Base-by-base conservation (phyloP, 2,797 vertebrate species). In the Pipistrellus pygmaeus region DNA sequence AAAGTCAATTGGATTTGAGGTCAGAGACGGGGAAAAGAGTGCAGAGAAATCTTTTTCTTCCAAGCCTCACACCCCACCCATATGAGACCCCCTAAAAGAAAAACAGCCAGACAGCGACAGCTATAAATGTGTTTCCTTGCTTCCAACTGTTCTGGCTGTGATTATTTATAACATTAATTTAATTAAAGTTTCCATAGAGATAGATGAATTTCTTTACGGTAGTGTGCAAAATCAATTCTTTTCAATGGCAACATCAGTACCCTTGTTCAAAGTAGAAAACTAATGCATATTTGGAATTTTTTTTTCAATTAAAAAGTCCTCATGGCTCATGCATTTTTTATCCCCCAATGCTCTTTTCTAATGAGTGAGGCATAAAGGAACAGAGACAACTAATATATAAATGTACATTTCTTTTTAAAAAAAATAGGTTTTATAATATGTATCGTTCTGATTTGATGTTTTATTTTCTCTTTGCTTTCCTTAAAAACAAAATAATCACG, bases 251-350 rank as follows among this genome's bases (percentile, higher is more conserved):
- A 90, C 69, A 88, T 90, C 66, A 35, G n/a, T 60, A 93, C 14
- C 85, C 32, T 95, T 91, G 86, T 68, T 73, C 75, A 97, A 96
- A 96, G 91, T 95, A 53, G 64, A 92, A 96, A 97, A 92, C 94
- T 82, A 94, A 97, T 68, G 1, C 21, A 91, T 41, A 93, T 94
- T 88, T 77, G 15, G 55, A 88, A 82, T 93, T 90, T 96, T 97
- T 96, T 97, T 97, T 94, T 76, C 95, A 97, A 97, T 97, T 97
- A 97, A 97, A 93, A 97, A 94, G 23, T 90, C 93, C 91, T 94
- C 84, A 82, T 75, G 92, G 93, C 46, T 97, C 90, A 95, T 96
- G 85, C 89, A 96, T 96, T 96, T 98, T 98, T 98, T 97, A 98
- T 97, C 96, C 78, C 75, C 83, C 92, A 78, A 72, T 86, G 84